Conservation (phyloP, 2,888 invertebrate genomes). For the Epinotia bilunana region DNA sequence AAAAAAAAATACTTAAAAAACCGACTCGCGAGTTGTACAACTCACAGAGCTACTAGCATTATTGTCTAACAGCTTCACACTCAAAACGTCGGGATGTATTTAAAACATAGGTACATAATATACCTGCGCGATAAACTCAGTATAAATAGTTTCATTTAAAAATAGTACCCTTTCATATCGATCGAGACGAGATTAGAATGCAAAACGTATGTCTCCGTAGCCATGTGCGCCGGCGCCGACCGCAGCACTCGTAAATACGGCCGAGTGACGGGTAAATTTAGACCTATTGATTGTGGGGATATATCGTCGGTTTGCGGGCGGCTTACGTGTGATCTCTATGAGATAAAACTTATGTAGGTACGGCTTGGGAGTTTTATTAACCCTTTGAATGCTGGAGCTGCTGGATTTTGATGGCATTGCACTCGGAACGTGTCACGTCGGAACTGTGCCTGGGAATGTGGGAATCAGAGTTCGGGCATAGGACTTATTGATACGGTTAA, state of each 20-base stretch:
- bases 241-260: slow-evolving; percentile 18
- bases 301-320: slow-evolving; percentile 12
- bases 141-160: background rate
- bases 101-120: too few relatives aligned
- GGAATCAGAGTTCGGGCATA: too few relatives aligned
- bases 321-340: slow-evolving; percentile 16
- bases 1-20: too few relatives aligned
- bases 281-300: slow-evolving; percentile 21
- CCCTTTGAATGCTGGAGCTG: background rate
- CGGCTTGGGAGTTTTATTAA: background rate
- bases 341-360: background rate
- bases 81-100: too few relatives aligned
- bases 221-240: slow-evolving; percentile 13
- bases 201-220: background rate
- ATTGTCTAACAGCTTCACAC: too few relatives aligned
- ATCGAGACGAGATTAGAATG: background rate
- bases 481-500: too few relatives aligned
- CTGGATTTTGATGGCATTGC: background rate
- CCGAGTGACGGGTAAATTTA: slow-evolving; percentile 17
- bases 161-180: background rate
- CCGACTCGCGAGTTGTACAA: too few relatives aligned
- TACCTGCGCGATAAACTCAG: background rate
- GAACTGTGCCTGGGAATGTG: too few relatives aligned
- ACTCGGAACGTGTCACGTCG: too few relatives aligned
- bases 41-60: too few relatives aligned